Evolutionary conservation across 2,797 vertebrate species (phyloP).

Genomic region (Momotus momota): DNA sequence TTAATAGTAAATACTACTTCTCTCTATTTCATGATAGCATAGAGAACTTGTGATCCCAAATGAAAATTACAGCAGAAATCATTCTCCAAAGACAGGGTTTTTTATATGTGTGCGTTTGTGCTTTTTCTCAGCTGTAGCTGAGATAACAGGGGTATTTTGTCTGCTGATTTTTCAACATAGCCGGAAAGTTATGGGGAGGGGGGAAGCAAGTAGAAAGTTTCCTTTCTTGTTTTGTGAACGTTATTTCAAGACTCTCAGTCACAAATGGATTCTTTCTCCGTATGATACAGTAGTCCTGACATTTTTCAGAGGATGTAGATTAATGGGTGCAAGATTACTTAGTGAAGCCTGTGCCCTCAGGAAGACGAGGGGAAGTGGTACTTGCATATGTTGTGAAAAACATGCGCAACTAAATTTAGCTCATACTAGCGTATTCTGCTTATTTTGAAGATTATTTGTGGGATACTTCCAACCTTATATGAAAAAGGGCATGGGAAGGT

Average conservation of each 20-base stretch:
- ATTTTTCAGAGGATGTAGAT: not conserved
- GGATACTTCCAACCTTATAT: slow-evolving; percentile 68
- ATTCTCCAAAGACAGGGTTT: not conserved
- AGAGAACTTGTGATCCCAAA: not conserved
- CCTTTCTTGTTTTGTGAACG: not conserved
- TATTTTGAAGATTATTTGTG: slow-evolving; percentile 61
- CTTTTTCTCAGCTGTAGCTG: not conserved
- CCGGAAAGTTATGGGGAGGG: accelerated
- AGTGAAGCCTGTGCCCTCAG: not conserved
- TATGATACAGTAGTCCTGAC: not conserved
- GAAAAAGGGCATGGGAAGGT: slow-evolving; percentile 74
- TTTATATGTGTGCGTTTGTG: not conserved
- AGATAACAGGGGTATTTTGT: not conserved
- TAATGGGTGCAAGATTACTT: not conserved
- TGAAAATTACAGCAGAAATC: not conserved
- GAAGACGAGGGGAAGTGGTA: not conserved
- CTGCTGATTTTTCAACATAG: not conserved
- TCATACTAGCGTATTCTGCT: not conserved
- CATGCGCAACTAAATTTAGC: slow-evolving; percentile 66
- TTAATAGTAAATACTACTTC: not conserved
- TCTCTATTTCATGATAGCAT: not conserved
- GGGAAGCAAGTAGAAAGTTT: not conserved
- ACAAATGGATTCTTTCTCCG: not conserved
- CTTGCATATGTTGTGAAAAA: slow-evolving; percentile 56
- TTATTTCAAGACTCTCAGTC: not conserved